A percentile compares a stretch with the other conserved stretches of the same genome.
Conservation (phyloP, 2,797 vertebrate genomes). For the Champsocephalus gunnari region DNA sequence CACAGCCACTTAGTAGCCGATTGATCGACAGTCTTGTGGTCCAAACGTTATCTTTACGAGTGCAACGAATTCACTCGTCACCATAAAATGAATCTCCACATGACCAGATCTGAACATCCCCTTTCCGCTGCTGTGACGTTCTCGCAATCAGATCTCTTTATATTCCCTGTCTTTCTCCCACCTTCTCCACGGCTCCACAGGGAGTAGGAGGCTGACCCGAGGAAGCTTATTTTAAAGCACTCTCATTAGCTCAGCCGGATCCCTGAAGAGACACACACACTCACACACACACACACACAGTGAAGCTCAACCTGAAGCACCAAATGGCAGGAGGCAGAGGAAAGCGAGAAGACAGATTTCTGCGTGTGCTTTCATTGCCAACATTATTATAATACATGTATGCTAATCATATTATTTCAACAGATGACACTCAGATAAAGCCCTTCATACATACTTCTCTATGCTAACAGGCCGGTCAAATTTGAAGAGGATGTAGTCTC, state of each 20-base stretch:
- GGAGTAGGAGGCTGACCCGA: constrained; percentile 58
- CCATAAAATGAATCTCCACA: constrained; percentile 5
- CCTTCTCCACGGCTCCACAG: constrained; percentile 42
- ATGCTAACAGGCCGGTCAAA: constrained; percentile 96
- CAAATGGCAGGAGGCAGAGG: constrained; percentile 16
- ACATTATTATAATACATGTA: background rate
- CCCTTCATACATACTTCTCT: constrained; percentile 86
- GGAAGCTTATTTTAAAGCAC: constrained; percentile 79
- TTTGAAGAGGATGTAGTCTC: constrained; percentile 96
- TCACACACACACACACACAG: constrained; percentile 5
- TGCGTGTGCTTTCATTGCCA: background rate
- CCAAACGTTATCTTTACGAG: constrained; percentile 4
- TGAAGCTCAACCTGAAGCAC: constrained; percentile 30
- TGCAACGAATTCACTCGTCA: background rate
- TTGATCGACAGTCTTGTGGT: background rate
- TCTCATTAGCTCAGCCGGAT: constrained; percentile 79
- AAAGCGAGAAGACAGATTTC: constrained; percentile 10
- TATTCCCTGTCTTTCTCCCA: constrained; percentile 25
- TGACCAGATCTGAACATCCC: constrained; percentile 26
- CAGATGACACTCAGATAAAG: background rate
- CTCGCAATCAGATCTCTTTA: constrained; percentile 32
- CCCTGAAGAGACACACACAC: constrained; percentile 48
- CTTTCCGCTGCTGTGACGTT: constrained; percentile 2
- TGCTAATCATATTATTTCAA: background rate
- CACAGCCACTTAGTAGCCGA: background rate